phyloP scores from a whole-genome alignment of 2,113 vertebrate species.

The Gavialis gangeticus region DNA sequence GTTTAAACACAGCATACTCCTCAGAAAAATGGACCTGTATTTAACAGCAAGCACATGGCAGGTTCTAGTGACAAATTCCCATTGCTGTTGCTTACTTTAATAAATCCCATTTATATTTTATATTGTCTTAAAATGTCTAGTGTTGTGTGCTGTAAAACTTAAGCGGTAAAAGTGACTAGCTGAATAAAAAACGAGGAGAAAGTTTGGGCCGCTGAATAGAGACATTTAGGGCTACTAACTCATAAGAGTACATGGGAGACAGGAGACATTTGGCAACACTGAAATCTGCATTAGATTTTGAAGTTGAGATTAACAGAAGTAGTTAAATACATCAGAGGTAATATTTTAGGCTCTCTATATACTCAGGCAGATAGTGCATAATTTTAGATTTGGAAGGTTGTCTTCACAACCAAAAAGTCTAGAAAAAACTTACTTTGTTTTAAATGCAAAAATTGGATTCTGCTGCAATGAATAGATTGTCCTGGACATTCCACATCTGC shows the following conservation, averaged over 20 bases:
- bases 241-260: conserved; percentile 20
- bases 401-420: background rate
- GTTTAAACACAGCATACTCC: conserved; percentile 8
- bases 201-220: background rate
- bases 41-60: background rate
- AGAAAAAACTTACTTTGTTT: background rate
- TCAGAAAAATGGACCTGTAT: background rate
- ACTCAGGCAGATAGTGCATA: conserved; percentile 67
- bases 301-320: conserved; percentile 57
- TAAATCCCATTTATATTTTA: background rate
- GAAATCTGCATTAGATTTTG: conserved; percentile 51
- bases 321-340: conserved; percentile 57
- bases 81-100: background rate
- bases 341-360: conserved; percentile 66
- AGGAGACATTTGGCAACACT: conserved; percentile 36
- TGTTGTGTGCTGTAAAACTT: background rate
- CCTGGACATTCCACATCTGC: conserved; percentile 59
- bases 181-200: background rate
- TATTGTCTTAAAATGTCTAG: background rate
- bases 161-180: background rate
- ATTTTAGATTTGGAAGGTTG: conserved; percentile 59
- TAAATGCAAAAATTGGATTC: conserved; percentile 51
- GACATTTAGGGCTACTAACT: background rate
- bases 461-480: conserved; percentile 23
- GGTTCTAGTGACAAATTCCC: conserved; percentile 19